Base-by-base conservation (phyloP, 2,888 invertebrate genomes). In the Eristalis arbustorum region DNA sequence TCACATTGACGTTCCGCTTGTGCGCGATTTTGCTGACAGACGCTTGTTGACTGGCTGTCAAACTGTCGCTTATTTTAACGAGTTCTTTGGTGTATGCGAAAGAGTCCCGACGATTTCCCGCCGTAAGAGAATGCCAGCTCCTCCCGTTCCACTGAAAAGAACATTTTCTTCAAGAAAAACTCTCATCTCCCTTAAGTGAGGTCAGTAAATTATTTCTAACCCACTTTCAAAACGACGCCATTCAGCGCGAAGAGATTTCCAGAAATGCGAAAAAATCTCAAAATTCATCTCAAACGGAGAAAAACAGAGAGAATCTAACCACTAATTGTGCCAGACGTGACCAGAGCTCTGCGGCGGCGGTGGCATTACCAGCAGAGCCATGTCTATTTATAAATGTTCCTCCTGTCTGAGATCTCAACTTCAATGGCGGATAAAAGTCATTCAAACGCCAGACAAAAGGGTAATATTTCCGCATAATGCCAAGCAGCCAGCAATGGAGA, bases 361-460 rank as follows among this genome's bases (percentile, higher is more conserved):
- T 69, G n/a, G n/a, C n/a, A n/a, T n/a, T n/a, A n/a, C n/a, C n/a
- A 74, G 34, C 56, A 23, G 22, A 22, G 23, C 72, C 68, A 84
- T 74, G 64, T 71, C 69, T 63, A 74, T 74, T 68, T 73, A 67
- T 62, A 62, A 62, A n/a, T 59, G 31, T 81, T 59, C 40, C 34
- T 68, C 23, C 75, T 75, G 61, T 71, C 66, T 68, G 49, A 67
- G 80, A 80, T 76, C 76, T 66, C 34, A 56, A 59, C 57, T 69
- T 62, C 62, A 77, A 74, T 71, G 85, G 76, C 77, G 85, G 73
- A 85, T 82, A 78, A 85, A 85, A 85, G 74, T 77, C 81, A 85
- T 81, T 85, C 61, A 81, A 85, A 69, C 69, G 67, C 49, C 73
- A 73, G 68, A 85, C 76, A 81, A 81, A 80, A 81, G 84, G 79